Base-by-base conservation (phyloP, 2,888 invertebrate species). In the Hyposoter dolosus region DNA sequence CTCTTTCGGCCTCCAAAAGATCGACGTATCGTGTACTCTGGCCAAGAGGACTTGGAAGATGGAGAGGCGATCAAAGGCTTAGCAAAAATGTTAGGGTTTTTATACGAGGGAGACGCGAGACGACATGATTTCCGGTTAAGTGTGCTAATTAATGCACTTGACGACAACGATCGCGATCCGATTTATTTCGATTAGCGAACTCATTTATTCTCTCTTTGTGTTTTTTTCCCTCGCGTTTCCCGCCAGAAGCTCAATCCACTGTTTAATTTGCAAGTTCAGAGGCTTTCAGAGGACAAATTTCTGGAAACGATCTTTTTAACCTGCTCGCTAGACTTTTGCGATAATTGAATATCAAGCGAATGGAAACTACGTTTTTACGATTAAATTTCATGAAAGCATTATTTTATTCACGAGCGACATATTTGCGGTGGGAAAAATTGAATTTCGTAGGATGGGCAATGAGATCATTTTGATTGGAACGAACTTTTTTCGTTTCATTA, bases 1-100 rank as follows among this genome's bases (percentile, higher is more conserved):
- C 82, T 63, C 79, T 71, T 79, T 85, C 79, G 82, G 79, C 79
- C 82, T 82, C 76, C 82, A 69, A 80, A 71, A 80, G 19, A 75
- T 82, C 82, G 79, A 75, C 77, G 80, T 45, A 85, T 82, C 66
- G 63, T 71, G 60, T 71, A 85, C 78, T 65, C 66, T 65, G 75
- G 63, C 35, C 66, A 19, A 40, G 60, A 63, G 60, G 72, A 43
- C 35, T 47, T 45, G 63, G 76, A 10, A 68, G 60, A 35, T 15
- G 32, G 23, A 6, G 28, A n/a, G 65, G 69, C 15, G 19, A 40
- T 72, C 35, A 72, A 72, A 76, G 77, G 45, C 23, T 77, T 23
- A 60, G 40, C 74, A 66, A 79, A 82, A 82, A 79, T 71, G 32
- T 60, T 71, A n/a, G 10, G 45, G 3, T n/a, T 23, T n/a, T n/a